These are phyloP conservation scores for Gnatocerus cornutus DNA, from an alignment of 2,888 invertebrate genomes.

Conservation along the genomic window DNA sequence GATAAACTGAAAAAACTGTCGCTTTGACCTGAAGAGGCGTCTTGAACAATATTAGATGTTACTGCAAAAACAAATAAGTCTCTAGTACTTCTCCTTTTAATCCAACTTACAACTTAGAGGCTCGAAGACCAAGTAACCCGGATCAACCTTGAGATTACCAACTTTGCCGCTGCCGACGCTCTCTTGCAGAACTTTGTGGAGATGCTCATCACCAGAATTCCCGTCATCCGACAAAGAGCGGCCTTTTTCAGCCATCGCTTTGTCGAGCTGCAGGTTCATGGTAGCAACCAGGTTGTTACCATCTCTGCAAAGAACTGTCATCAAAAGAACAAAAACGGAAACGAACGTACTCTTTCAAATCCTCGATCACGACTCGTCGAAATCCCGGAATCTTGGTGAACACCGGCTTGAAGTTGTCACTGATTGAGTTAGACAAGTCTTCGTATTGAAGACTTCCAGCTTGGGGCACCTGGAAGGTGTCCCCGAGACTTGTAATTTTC, in stretches of 20 bases:
- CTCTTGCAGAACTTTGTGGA: slow-evolving; percentile 78
- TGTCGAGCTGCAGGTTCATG: slow-evolving; percentile 84
- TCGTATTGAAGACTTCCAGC: slow-evolving; percentile 83
- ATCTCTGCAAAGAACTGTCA: slow-evolving; percentile 67
- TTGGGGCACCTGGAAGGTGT: slow-evolving; percentile 84
- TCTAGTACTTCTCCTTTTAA: no score
- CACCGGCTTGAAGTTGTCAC: slow-evolving; percentile 77
- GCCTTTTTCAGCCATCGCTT: slow-evolving; percentile 77
- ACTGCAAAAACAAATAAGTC: slow-evolving; percentile 71
- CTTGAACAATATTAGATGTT: slow-evolving; percentile 71
- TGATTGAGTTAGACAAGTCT: slow-evolving; percentile 79
- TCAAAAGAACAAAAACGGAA: neutral
- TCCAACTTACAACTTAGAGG: slow-evolving; percentile 82
- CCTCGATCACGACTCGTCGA: slow-evolving; percentile 79
- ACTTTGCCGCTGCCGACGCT: slow-evolving; percentile 83
- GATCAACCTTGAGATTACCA: slow-evolving; percentile 87
- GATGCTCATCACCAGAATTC: slow-evolving; percentile 63
- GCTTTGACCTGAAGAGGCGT: slow-evolving; percentile 69
- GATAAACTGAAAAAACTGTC: slow-evolving; percentile 78
- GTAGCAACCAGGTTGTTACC: slow-evolving; percentile 83
- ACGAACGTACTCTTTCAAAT: slow-evolving; percentile 79
- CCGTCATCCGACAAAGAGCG: slow-evolving; percentile 69
- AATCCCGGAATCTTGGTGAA: slow-evolving; percentile 81
- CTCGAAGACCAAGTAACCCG: slow-evolving; percentile 83
- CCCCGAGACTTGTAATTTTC: slow-evolving; percentile 83